Evolutionary conservation across 1,140 invertebrate species (phyloP).

Genomic region (Drosophila pallidifrons): DNA sequence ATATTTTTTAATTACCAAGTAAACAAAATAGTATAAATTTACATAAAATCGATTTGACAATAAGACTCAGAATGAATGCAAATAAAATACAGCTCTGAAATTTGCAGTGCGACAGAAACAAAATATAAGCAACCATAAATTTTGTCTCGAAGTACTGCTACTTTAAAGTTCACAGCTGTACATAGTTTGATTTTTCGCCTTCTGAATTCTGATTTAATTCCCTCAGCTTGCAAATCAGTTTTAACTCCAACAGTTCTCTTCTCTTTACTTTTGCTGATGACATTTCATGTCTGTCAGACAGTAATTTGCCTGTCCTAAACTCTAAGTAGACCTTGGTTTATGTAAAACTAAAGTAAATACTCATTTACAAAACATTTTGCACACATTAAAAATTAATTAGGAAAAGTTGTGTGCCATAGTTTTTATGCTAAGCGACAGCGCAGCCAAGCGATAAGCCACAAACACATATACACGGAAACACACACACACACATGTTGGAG

Average conservation of each 20-base stretch:
- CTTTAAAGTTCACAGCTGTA: too few species aligned
- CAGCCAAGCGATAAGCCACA: constrained; percentile 63
- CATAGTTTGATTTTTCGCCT: too few species aligned
- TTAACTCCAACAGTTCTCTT: too few species aligned
- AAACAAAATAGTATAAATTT: neutral
- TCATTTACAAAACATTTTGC: constrained; percentile 74
- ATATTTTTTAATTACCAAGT: neutral
- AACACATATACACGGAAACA: constrained; percentile 2
- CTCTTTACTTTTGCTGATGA: neutral
- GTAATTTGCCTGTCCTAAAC: constrained; percentile 21
- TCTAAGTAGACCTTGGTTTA: constrained; percentile 38
- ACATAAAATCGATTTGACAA: neutral
- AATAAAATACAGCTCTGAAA: too few species aligned
- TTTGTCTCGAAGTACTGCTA: too few species aligned
- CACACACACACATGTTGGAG: constrained; percentile 9
- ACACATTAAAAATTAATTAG: constrained; percentile 82
- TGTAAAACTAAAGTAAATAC: constrained; percentile 40
- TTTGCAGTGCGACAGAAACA: too few species aligned
- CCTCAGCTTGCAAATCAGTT: neutral
- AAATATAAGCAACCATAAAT: too few species aligned
- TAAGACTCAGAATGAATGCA: neutral
- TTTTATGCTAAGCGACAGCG: constrained; percentile 76
- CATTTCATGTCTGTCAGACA: neutral
- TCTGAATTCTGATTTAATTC: neutral
- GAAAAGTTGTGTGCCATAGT: constrained; percentile 73